These are phyloP conservation scores for Philereme transversata DNA, from an alignment of 2,888 invertebrate genomes.

Conservation along the genomic window DNA sequence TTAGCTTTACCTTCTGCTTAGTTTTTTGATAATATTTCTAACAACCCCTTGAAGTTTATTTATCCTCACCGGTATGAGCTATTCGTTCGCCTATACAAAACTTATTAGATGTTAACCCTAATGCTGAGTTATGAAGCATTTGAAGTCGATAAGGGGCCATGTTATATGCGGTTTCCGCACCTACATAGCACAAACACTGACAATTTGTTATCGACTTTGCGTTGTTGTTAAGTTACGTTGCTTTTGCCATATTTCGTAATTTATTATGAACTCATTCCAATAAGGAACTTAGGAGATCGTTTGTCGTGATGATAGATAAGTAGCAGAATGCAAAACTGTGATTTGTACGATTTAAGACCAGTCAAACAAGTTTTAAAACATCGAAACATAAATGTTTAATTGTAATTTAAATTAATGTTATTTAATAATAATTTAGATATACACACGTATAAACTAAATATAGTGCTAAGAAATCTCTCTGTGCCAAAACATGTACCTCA, in stretches of 20 bases:
- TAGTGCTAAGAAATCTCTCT: slow-evolving; percentile 86
- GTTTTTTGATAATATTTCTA: too few relatives aligned
- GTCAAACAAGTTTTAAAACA: slow-evolving; percentile 83
- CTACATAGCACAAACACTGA: not conserved
- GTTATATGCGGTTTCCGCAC: slow-evolving; percentile 2
- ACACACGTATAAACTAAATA: slow-evolving; percentile 74
- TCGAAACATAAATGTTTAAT: slow-evolving; percentile 80
- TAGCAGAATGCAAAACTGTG: slow-evolving; percentile 82
- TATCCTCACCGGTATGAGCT: too few relatives aligned
- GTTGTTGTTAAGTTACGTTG: slow-evolving; percentile 35
- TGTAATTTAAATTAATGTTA: slow-evolving; percentile 70
- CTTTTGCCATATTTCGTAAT: slow-evolving; percentile 72
- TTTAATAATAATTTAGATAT: slow-evolving; percentile 66
- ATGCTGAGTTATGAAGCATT: too few relatives aligned
- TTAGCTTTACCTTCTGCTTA: slow-evolving; percentile 1
- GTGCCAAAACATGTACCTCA: slow-evolving; percentile 94
- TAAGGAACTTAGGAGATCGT: slow-evolving; percentile 68
- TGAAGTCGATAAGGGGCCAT: slow-evolving; percentile 4
- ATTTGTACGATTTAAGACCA: slow-evolving; percentile 83
- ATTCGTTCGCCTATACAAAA: too few relatives aligned
- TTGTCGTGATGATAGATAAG: slow-evolving; percentile 78
- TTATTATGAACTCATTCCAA: slow-evolving; percentile 75
- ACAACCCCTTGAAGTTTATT: too few relatives aligned
- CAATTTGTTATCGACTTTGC: not conserved
- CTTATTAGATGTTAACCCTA: too few relatives aligned